Percentiles rank a stretch among this genome's conserved stretches.
These are phyloP conservation scores for Branchinecta lindahli DNA, from an alignment of 1,140 invertebrate species.

Conservation along the genomic window DNA sequence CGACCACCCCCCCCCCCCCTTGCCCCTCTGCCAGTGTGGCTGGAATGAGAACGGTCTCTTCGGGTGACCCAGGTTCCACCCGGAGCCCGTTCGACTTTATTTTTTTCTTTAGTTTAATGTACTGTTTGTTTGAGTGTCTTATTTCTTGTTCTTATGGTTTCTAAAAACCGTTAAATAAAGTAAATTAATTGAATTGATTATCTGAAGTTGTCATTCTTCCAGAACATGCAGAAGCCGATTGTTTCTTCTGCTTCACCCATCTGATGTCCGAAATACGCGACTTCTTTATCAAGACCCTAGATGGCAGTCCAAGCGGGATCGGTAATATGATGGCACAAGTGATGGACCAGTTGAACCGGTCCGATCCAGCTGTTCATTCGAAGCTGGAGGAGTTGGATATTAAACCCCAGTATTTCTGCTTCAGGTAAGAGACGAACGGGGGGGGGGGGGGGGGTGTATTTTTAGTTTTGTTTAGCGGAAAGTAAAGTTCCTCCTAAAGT, in stretches of 20 bases:
- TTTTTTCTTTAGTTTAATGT: too few species aligned
- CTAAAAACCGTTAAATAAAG: too few species aligned
- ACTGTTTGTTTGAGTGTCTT: too few species aligned
- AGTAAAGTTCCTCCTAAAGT: too few species aligned
- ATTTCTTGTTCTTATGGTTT: too few species aligned
- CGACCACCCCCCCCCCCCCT: too few species aligned
- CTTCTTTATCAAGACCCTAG: conserved; percentile 90
- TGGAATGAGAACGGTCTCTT: too few species aligned
- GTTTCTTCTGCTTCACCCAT: conserved; percentile 95
- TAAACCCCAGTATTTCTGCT: conserved; percentile 88
- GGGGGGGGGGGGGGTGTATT: neutral
- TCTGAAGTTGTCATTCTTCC: conserved; percentile 31
- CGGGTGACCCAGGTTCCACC: too few species aligned
- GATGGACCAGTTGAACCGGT: conserved; percentile 50
- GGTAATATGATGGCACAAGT: conserved; percentile 67
- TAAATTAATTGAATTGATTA: too few species aligned
- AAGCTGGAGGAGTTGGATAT: conserved; percentile 64
- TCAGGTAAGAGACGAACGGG: conserved; percentile 40
- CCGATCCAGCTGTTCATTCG: conserved; percentile 59
- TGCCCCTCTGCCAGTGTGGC: too few species aligned
- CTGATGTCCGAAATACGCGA: conserved; percentile 93
- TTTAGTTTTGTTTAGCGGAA: too few species aligned
- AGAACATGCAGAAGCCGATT: conserved; percentile 90
- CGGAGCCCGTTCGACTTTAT: too few species aligned
- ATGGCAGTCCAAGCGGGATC: conserved; percentile 78